Conservation (phyloP, 2,888 invertebrate species). For the Phlogophora meticulosa region DNA sequence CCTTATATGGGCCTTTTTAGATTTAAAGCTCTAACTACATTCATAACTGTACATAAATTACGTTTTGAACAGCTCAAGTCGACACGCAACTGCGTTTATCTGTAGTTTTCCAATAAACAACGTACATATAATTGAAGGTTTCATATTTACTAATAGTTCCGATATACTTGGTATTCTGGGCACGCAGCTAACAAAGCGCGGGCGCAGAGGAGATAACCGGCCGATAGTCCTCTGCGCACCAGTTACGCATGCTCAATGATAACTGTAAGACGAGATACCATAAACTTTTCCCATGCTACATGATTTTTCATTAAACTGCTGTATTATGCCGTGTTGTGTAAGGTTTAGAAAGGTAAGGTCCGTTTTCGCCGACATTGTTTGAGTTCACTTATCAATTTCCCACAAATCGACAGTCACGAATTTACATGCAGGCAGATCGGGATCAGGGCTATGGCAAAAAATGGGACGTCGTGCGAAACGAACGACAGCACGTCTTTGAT, state of each 20-base stretch:
- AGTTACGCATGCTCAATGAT: constrained; percentile 83
- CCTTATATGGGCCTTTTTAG: constrained; percentile 69
- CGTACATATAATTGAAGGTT: constrained; percentile 78
- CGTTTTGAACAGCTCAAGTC: constrained; percentile 56
- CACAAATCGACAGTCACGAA: constrained; percentile 83
- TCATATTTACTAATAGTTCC: constrained; percentile 86
- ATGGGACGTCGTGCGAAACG: constrained; percentile 54
- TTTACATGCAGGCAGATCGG: constrained; percentile 75
- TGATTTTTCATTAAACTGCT: constrained; percentile 79
- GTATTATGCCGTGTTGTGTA: constrained; percentile 71
- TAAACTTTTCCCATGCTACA: constrained; percentile 81
- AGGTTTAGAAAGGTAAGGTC: constrained; percentile 58
- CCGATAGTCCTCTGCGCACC: constrained; percentile 79
- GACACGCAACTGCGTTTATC: constrained; percentile 61
- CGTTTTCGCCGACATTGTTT: constrained; percentile 72
- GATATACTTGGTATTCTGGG: constrained; percentile 86
- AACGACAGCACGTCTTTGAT: constrained; percentile 35
- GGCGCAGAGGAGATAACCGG: constrained; percentile 78
- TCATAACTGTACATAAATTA: constrained; percentile 71
- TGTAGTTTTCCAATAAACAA: constrained; percentile 74
- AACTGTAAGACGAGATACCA: constrained; percentile 81
- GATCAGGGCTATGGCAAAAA: constrained; percentile 70
- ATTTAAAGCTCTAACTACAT: constrained; percentile 62
- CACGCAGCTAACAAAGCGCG: constrained; percentile 88
- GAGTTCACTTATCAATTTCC: constrained; percentile 79